Percentiles rank a stretch among this genome's conserved stretches.
These are phyloP conservation scores for Latrodectus elegans DNA, from an alignment of 2,888 invertebrate species.

Conservation along the genomic window DNA sequence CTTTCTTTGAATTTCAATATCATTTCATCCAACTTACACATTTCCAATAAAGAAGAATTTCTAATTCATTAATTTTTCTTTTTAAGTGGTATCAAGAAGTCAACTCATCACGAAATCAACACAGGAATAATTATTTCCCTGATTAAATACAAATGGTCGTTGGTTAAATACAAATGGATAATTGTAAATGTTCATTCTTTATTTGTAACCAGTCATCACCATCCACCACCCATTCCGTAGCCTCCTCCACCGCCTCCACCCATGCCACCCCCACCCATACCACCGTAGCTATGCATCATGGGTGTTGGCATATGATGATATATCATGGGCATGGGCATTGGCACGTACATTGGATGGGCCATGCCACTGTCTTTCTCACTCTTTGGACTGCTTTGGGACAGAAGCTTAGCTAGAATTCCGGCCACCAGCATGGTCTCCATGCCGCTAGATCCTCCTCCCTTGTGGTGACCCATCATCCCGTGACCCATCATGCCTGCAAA, in stretches of 20 bases:
- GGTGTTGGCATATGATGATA: slow-evolving; percentile 2
- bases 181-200: neutral
- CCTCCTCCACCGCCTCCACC: neutral
- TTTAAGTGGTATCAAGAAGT: too few species aligned
- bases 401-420: slow-evolving; percentile 41
- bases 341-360: slow-evolving; percentile 7
- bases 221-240: neutral
- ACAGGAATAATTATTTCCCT: too few species aligned
- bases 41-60: too few species aligned
- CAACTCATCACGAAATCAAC: too few species aligned
- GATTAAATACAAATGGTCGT: too few species aligned
- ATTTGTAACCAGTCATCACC: neutral
- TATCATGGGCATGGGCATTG: slow-evolving; percentile 31
- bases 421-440: slow-evolving; percentile 52
- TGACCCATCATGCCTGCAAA: slow-evolving; percentile 6
- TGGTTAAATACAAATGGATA: too few species aligned
- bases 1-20: too few species aligned
- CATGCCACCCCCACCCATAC: neutral
- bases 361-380: neutral
- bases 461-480: slow-evolving; percentile 5
- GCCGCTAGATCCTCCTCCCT: slow-evolving; percentile 24
- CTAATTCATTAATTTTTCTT: too few species aligned
- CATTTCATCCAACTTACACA: too few species aligned
- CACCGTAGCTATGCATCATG: neutral
- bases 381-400: slow-evolving; percentile 1